Evolutionary conservation across 2,888 invertebrate genomes (phyloP).

Genomic region (Megamerina dolium): DNA sequence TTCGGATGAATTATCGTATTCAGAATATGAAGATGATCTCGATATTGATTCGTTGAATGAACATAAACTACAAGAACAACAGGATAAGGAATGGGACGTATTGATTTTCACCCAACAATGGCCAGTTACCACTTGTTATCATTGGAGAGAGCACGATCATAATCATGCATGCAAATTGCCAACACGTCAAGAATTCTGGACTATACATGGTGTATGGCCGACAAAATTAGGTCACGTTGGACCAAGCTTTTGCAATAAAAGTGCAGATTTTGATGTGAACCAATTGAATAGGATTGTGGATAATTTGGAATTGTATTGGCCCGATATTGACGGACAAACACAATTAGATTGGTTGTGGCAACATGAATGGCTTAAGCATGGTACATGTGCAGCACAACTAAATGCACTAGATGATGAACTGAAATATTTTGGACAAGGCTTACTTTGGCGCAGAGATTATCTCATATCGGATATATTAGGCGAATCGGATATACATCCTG

Average conservation of each 20-base stretch:
- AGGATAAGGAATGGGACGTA: slow-evolving; percentile 60
- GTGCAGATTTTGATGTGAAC: slow-evolving; percentile 60
- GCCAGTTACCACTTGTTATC: slow-evolving; percentile 67
- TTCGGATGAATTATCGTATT: slow-evolving; percentile 24
- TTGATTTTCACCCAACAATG: slow-evolving; percentile 76
- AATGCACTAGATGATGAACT: slow-evolving; percentile 56
- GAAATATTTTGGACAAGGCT: slow-evolving; percentile 64
- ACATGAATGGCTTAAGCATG: slow-evolving; percentile 80
- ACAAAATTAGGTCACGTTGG: slow-evolving; percentile 61
- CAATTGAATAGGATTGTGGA: slow-evolving; percentile 56
- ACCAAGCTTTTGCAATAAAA: slow-evolving; percentile 65
- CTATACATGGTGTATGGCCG: slow-evolving; percentile 81
- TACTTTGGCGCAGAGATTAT: slow-evolving; percentile 57
- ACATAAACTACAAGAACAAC: slow-evolving; percentile 9
- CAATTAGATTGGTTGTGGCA: slow-evolving; percentile 59
- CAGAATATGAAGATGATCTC: slow-evolving; percentile 25
- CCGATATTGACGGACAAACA: slow-evolving; percentile 57
- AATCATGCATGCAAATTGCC: slow-evolving; percentile 62
- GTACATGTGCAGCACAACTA: slow-evolving; percentile 65
- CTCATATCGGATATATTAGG: slow-evolving; percentile 58
- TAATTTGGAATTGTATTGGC: slow-evolving; percentile 61
- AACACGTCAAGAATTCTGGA: slow-evolving; percentile 59
- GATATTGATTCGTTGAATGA: slow-evolving; percentile 14
- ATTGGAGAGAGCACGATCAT: slow-evolving; percentile 60
- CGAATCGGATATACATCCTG: slow-evolving; percentile 56